phyloP scores from a whole-genome alignment of 2,797 vertebrate species.

The Petrocephalus sullivani region DNA sequence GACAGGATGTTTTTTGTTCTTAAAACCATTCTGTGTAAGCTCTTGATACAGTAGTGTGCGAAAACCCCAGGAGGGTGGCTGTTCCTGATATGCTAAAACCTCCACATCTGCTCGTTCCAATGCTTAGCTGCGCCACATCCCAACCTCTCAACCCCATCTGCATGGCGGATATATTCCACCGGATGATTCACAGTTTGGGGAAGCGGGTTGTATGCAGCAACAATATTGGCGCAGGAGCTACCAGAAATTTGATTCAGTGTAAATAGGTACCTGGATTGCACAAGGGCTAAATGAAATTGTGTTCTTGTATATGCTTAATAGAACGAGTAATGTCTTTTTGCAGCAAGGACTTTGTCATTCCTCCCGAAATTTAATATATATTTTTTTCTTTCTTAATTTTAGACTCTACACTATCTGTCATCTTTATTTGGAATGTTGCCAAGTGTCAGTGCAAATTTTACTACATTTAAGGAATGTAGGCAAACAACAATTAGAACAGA shows the following conservation, averaged over 20 bases:
- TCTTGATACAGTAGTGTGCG: neutral
- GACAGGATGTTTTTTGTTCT: neutral
- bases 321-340: neutral
- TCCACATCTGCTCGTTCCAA: neutral
- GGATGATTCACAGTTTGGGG: neutral
- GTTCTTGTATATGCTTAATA: neutral
- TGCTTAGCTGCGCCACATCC: neutral
- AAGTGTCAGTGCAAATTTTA: neutral
- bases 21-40: neutral
- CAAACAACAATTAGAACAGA: neutral
- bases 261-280: neutral
- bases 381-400: neutral
- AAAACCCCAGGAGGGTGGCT: neutral
- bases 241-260: neutral
- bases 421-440: neutral
- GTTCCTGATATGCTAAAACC: neutral
- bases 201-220: neutral
- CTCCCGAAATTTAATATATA: neutral
- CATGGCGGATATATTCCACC: neutral
- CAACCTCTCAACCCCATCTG: neutral
- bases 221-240: neutral
- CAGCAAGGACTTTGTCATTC: neutral
- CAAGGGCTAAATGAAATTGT: neutral
- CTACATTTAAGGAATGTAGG: neutral
- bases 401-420: neutral